Base-by-base conservation (phyloP, 2,113 vertebrate species). In the Pterocles gutturalis region DNA sequence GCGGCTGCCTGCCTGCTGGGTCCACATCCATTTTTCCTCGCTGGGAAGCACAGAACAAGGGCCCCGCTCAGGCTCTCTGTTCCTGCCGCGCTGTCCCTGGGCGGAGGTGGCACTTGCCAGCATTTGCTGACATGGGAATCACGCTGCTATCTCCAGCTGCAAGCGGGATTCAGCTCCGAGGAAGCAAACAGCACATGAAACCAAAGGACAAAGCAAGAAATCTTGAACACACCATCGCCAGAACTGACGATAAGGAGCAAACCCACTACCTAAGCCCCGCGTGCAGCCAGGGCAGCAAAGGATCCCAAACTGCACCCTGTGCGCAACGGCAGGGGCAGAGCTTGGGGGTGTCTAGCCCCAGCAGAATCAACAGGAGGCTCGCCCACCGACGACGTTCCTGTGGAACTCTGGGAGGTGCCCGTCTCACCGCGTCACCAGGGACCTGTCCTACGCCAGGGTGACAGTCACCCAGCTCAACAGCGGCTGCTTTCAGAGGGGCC, bases 151-250 rank as follows among this genome's bases (percentile, higher is more conserved):
- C 90, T n/a, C 61, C 78, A 49, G 62, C 45, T 72, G 12, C n/a
- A 71, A 67, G 38, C 0, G 0, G 48, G 31, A 41, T 12, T 17
- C 65, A 55, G 6, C 69, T 7, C 3, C 9, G 21, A 49, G 55
- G 24, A 66, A 36, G 62, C 29, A 12, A 75, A 36, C 0, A 2
- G 45, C 26, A 29, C 54, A 11, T 1, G 33, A 41, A 81, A 55
- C 20, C 62, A 8, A 11, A 62, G 36, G 0, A n/a, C 54, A 89
- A n/a, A 77, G 46, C 41, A 33, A 21, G n/a, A 53, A 31, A 24
- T 17, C 62, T 62, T n/a, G 8, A 33, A 31, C 0, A 4, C 1
- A 5, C 10, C 43, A 9, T 10, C 60, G 3, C 64, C 3, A 8
- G n/a, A 70, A 54, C 1, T 5, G 57, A 43, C 5, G 34, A 13